phyloP scores from a whole-genome alignment of 2,888 invertebrate genomes.

The Drosophila sordidula region DNA sequence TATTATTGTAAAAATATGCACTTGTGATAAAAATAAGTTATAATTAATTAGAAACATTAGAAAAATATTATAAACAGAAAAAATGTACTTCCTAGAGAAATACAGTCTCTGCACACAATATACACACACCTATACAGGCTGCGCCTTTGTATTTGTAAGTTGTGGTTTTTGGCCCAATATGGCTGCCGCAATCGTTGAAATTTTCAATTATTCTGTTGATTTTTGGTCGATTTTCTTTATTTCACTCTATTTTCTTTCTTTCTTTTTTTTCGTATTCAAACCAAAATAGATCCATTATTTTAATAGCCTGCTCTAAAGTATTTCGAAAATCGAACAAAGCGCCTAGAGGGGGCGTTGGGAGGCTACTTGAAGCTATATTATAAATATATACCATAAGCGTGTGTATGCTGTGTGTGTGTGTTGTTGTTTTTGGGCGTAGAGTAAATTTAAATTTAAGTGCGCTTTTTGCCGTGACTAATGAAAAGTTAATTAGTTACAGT shows the following conservation, averaged over 20 bases:
- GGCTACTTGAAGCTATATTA: conserved; percentile 42
- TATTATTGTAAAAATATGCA: too few relatives aligned
- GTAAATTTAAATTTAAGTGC: conserved; percentile 49
- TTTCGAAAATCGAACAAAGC: conserved; percentile 66
- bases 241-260: conserved; percentile 27
- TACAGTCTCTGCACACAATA: not conserved
- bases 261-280: conserved; percentile 44
- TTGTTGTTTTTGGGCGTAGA: conserved; percentile 5
- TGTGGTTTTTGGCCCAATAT: conserved; percentile 52
- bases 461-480: conserved; percentile 59
- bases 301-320: conserved; percentile 75
- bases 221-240: conserved; percentile 23
- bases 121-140: not conserved
- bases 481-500: conserved; percentile 63
- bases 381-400: conserved; percentile 34
- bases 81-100: not conserved
- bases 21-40: not conserved
- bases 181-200: conserved; percentile 42
- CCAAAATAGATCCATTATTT: conserved; percentile 77
- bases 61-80: too few relatives aligned
- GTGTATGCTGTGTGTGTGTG: conserved; percentile 19
- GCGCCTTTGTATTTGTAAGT: conserved; percentile 7
- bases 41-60: not conserved
- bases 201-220: conserved; percentile 45
- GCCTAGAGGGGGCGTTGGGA: conserved; percentile 1